These are phyloP conservation scores for Nebria ingens DNA, from an alignment of 1,140 invertebrate genomes.

Conservation along the genomic window DNA sequence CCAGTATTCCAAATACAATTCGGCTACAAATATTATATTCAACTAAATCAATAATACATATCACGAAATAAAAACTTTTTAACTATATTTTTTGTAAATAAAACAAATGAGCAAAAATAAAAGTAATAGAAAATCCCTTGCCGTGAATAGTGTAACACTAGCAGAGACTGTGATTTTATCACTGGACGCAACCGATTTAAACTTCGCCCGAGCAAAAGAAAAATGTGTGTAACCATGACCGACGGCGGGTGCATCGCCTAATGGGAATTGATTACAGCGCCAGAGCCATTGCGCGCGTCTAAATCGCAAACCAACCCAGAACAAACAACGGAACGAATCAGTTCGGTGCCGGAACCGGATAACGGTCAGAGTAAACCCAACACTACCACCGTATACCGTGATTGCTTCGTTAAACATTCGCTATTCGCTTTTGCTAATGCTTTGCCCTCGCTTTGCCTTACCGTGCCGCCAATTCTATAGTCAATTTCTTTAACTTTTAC, in stretches of 20 bases:
- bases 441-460: not conserved
- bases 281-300: not conserved
- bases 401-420: not conserved
- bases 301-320: not conserved
- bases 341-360: not conserved
- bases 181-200: not conserved
- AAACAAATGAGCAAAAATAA: no score
- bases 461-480: no score
- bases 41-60: not conserved
- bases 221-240: not conserved
- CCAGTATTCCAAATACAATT: no score
- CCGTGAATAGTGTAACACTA: not conserved
- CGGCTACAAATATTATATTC: not conserved
- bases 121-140: not conserved
- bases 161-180: not conserved
- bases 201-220: not conserved
- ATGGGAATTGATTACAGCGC: slow-evolving; percentile 6
- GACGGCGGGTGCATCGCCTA: not conserved
- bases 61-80: not conserved
- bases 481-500: no score
- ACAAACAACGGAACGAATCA: not conserved
- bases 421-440: not conserved
- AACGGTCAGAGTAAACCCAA: not conserved
- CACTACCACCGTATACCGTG: not conserved
- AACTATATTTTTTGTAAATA: no score